These are phyloP conservation scores for Anthopleura xanthogrammica DNA, from an alignment of 92 coral and sea anemone species.

Conservation along the genomic window DNA sequence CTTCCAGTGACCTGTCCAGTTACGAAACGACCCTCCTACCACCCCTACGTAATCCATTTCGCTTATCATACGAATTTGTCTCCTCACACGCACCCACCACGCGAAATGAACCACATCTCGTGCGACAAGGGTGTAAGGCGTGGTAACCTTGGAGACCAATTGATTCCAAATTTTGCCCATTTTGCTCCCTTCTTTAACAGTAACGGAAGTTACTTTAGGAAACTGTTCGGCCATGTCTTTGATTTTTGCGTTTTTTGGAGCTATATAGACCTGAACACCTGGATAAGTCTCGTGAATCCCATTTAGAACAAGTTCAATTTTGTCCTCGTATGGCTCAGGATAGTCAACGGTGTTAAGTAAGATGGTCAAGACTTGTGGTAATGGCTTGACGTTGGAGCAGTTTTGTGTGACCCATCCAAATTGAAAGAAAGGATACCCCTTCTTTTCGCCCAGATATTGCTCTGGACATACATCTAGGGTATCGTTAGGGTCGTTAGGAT, in stretches of 20 bases:
- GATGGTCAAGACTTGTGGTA: constrained; percentile 24
- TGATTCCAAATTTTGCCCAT: constrained; percentile 41
- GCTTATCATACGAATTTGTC: constrained; percentile 33
- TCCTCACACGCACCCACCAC: constrained; percentile 27
- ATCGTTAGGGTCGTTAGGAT: not conserved
- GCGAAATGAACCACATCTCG: constrained; percentile 44
- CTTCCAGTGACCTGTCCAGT: constrained; percentile 47
- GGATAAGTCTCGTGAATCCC: constrained; percentile 27
- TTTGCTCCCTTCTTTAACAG: not conserved
- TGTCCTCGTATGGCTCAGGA: constrained; percentile 24
- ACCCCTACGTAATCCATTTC: constrained; percentile 26
- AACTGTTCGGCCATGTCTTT: constrained; percentile 11
- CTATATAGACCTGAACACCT: constrained; percentile 13
- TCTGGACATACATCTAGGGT: constrained; percentile 54
- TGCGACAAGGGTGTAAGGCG: constrained; percentile 35
- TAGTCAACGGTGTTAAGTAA: constrained; percentile 26
- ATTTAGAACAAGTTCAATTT: constrained; percentile 4
- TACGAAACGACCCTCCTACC: constrained; percentile 47
- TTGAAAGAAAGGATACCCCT: constrained; percentile 37
- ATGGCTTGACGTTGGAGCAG: constrained; percentile 47
- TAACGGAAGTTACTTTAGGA: constrained; percentile 14
- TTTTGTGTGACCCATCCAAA: constrained; percentile 30
- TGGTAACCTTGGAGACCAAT: constrained; percentile 25
- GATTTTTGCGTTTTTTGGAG: constrained; percentile 20
- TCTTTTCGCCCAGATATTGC: constrained; percentile 27